A percentile compares a stretch with the other conserved stretches of the same genome.
These are phyloP conservation scores for Caenorhabditis brenneri DNA, from an alignment of 1,140 invertebrate genomes.

Conservation along the genomic window DNA sequence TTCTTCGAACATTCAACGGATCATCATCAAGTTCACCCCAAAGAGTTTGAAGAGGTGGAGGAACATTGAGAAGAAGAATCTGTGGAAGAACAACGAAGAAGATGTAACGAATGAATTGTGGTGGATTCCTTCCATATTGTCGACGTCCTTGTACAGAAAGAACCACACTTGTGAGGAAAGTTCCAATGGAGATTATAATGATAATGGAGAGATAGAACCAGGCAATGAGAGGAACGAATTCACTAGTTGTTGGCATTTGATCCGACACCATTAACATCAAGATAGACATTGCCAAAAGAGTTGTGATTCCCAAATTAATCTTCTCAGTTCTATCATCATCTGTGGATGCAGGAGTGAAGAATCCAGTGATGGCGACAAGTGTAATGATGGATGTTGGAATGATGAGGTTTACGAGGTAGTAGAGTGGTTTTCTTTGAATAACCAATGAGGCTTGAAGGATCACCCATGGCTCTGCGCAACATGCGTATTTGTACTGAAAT, in stretches of 20 bases:
- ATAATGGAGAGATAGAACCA: conserved; percentile 69
- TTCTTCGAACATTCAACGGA: conserved; percentile 50
- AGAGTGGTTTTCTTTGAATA: conserved; percentile 65
- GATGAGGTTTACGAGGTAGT: conserved; percentile 67
- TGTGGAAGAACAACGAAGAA: conserved; percentile 63
- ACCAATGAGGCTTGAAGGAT: conserved; percentile 67
- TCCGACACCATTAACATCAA: conserved; percentile 70
- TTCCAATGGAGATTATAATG: conserved; percentile 70
- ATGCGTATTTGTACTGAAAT: conserved; percentile 70
- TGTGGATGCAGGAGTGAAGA: conserved; percentile 69
- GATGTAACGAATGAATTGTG: conserved; percentile 59
- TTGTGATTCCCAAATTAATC: conserved; percentile 60
- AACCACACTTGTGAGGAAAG: conserved; percentile 68
- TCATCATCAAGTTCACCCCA: conserved; percentile 69
- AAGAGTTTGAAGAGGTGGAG: conserved; percentile 62
- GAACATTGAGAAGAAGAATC: conserved; percentile 63
- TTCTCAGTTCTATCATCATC: conserved; percentile 70
- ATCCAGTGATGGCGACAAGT: conserved; percentile 69
- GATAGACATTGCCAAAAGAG: conserved; percentile 69
- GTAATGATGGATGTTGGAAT: conserved; percentile 69
- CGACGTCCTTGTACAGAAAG: conserved; percentile 67
- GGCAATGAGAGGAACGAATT: conserved; percentile 69
- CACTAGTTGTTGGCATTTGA: conserved; percentile 70
- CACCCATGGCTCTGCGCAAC: conserved; percentile 69
- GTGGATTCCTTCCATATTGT: conserved; percentile 66